Evolutionary conservation across 2,888 invertebrate species (phyloP).

Genomic region (Osedax fenrisi): DNA sequence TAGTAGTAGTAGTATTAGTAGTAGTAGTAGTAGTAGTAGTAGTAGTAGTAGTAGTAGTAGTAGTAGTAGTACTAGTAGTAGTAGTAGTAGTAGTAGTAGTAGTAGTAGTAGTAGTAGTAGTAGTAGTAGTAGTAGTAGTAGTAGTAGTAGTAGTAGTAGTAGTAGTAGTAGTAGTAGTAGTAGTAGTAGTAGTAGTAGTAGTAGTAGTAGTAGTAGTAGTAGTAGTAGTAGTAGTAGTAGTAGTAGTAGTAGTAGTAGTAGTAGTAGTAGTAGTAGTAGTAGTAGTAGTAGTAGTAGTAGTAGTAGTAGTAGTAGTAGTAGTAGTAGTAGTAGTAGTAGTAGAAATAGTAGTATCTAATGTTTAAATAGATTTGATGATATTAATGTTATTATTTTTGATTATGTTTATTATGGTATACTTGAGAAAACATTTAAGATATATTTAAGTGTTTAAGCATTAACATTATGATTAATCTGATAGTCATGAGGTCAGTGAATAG

Average conservation of each 20-base stretch:
- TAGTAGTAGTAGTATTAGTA: neutral
- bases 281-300: conserved; percentile 34
- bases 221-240: conserved; percentile 31
- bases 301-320: conserved; percentile 33
- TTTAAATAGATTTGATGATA: neutral
- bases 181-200: conserved; percentile 23
- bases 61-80: neutral
- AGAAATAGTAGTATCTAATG: conserved; percentile 22
- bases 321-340: conserved; percentile 32
- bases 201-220: conserved; percentile 24
- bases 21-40: neutral
- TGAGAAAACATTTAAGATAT: too few relatives aligned
- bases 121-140: conserved; percentile 12
- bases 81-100: neutral
- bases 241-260: conserved; percentile 34
- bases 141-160: conserved; percentile 23
- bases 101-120: neutral
- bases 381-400: neutral
- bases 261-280: conserved; percentile 34
- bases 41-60: conserved; percentile 8
- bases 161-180: conserved; percentile 21
- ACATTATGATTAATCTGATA: too few relatives aligned
- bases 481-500: too few relatives aligned
- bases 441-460: too few relatives aligned
- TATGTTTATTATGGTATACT: too few relatives aligned